These are phyloP conservation scores for Amphipyra berbera DNA, from an alignment of 2,888 invertebrate species.

Conservation along the genomic window DNA sequence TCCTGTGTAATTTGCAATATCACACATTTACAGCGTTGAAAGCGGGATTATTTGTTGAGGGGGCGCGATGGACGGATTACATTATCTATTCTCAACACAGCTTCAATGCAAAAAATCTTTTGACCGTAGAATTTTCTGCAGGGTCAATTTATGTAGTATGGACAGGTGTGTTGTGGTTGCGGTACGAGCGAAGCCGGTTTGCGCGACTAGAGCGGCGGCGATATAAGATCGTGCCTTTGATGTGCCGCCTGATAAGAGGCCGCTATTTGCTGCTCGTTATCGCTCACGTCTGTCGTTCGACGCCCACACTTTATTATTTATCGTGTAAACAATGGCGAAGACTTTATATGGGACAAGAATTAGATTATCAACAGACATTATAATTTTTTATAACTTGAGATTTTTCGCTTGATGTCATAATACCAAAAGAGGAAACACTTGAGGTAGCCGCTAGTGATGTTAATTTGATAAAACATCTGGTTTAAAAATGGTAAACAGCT, in stretches of 20 bases:
- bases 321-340: constrained; percentile 61
- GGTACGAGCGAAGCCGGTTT: constrained; percentile 32
- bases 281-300: constrained; percentile 67
- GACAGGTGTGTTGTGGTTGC: constrained; percentile 46
- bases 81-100: constrained; percentile 22
- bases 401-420: constrained; percentile 37
- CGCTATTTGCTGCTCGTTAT: constrained; percentile 69
- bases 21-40: constrained; percentile 50
- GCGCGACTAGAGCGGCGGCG: constrained; percentile 43
- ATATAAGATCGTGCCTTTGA: constrained; percentile 72
- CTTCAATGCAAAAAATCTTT: constrained; percentile 16
- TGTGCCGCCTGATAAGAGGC: constrained; percentile 69
- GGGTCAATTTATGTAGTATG: constrained; percentile 25
- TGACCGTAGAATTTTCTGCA: constrained; percentile 20
- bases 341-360: constrained; percentile 58
- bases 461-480: constrained; percentile 28
- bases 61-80: constrained; percentile 26
- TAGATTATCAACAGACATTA: constrained; percentile 53
- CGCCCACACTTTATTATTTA: constrained; percentile 61
- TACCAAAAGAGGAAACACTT: constrained; percentile 40
- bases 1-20: constrained; percentile 68
- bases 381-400: constrained; percentile 37
- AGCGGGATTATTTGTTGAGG: constrained; percentile 39
- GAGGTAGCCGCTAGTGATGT: constrained; percentile 45
- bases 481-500: constrained; percentile 32